Evolutionary conservation across 1,140 invertebrate species (phyloP), one percentile per base, ranked within the genome.

Genomic region (Zaprionus africanus): DNA sequence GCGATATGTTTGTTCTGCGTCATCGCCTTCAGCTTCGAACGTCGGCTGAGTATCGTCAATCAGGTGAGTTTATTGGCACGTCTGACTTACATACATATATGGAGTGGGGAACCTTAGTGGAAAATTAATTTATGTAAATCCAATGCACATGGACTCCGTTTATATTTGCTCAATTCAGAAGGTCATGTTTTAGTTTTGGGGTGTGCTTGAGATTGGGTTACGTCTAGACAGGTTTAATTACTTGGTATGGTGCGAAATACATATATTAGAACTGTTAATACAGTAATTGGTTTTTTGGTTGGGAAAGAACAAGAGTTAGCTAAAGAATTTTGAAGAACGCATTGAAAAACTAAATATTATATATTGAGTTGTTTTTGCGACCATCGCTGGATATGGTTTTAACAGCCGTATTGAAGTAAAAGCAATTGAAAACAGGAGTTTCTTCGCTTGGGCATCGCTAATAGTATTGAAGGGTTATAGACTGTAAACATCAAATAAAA

Each of bases 1-100:
- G 83, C 83, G 15, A 88, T 91, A 65, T 91, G 84, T 56, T 78
- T 91, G 56, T 91, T 91, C 69, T 90, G 90, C 34, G 80, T 88
- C 17, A 85, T 91, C 71, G 88, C 88, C 46, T 91, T 88, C 41
- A 91, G 82, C 17, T 91, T 91, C 77, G 83, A 91, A 59, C 69
- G 83, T 0, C 79, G 88, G 13, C 62, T 91, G 53, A 79, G 81
- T 41, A 90, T 91, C 53, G 76, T 91, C 46, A 91, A 91, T 85
- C 84, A 91, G 88, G 88, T 91, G 56, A 81, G 85, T 36, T 19
- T 4, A 51, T 36, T 43, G 24, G 38, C 15, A 24, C 7, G 41
- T 46, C 41, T 17, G 31, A 2, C 9, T 11, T 2, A 2, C 11
- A 34, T 11, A 34, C 22, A 2, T 34, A 34, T 11, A 34, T 11